phyloP scores from a whole-genome alignment of 2,797 vertebrate genomes.

The Tadarida brasiliensis region DNA sequence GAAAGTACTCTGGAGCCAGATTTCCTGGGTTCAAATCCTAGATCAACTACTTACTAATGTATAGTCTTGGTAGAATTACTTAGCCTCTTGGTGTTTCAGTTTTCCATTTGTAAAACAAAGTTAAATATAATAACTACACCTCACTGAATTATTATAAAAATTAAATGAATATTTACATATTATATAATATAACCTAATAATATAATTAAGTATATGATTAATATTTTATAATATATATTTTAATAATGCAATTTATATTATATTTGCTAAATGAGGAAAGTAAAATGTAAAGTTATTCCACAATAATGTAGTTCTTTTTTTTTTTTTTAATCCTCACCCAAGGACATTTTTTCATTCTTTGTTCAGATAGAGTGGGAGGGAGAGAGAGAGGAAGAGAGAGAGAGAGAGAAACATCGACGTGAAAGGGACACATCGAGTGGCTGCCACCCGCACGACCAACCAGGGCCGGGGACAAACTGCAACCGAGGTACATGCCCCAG shows the following conservation, averaged over 20 bases:
- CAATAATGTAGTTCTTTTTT: too few species aligned
- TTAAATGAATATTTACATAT: background rate
- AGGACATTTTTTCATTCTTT: too few species aligned
- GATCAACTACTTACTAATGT: background rate
- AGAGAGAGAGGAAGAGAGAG: too few species aligned
- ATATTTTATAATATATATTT: background rate
- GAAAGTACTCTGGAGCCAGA: background rate
- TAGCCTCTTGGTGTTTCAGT: background rate
- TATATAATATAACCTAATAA: background rate
- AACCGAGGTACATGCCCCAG: too few species aligned
- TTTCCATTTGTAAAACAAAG: conserved; percentile 27
- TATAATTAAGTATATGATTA: background rate
- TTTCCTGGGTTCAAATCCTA: background rate
- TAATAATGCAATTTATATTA: background rate
- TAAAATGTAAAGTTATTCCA: conserved; percentile 18
- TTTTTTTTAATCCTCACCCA: too few species aligned
- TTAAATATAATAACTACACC: background rate
- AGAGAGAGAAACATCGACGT: too few species aligned
- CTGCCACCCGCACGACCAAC: too few species aligned
- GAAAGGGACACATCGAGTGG: too few species aligned
- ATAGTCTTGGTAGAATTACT: background rate
- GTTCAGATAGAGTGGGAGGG: too few species aligned
- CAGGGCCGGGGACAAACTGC: too few species aligned
- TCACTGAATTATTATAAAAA: conserved; percentile 25
- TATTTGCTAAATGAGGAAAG: conserved; percentile 36